Percentiles rank a stretch among this genome's conserved stretches.
Conservation (phyloP, 2,113 vertebrate species). For the Sisor rabdophorus region DNA sequence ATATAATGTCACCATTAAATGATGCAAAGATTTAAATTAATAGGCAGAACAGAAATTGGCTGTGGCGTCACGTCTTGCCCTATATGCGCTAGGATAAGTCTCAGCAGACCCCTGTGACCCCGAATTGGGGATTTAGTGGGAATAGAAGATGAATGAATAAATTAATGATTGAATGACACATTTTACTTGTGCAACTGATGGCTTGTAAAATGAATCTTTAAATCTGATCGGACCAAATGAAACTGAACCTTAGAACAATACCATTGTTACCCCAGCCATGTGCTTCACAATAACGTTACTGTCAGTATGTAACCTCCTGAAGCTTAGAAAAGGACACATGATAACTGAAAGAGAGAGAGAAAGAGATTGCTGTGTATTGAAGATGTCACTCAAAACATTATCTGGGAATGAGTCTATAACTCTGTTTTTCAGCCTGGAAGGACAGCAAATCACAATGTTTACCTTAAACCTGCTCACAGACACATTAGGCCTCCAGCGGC, state of each 20-base stretch:
- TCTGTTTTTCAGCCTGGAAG: slow-evolving; percentile 16
- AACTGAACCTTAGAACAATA: slow-evolving; percentile 36
- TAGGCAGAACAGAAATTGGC: no score
- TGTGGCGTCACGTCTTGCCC: no score
- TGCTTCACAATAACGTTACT: slow-evolving; percentile 40
- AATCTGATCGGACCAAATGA: slow-evolving; percentile 35
- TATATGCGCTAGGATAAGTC: no score
- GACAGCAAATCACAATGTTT: slow-evolving; percentile 10
- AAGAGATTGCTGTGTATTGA: slow-evolving; percentile 31
- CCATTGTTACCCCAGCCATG: slow-evolving; percentile 25
- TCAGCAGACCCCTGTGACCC: no score
- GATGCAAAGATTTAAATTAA: no score
- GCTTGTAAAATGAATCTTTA: slow-evolving; percentile 15
- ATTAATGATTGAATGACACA: no score
- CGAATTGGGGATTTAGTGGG: no score
- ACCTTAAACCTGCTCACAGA: slow-evolving; percentile 29
- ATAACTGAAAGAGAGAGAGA: slow-evolving; percentile 30
- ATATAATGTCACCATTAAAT: not conserved
- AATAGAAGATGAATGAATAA: no score
- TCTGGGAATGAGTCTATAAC: slow-evolving; percentile 16
- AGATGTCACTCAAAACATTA: slow-evolving; percentile 27
- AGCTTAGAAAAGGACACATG: slow-evolving; percentile 44
- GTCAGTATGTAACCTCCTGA: slow-evolving; percentile 29
- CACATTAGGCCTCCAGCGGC: slow-evolving; percentile 26
- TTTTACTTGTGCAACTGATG: not conserved